A percentile compares a stretch with the other conserved stretches of the same genome.
Evolutionary conservation across 2,797 vertebrate species (phyloP).

Genomic region (Glyptemys insculpta): DNA sequence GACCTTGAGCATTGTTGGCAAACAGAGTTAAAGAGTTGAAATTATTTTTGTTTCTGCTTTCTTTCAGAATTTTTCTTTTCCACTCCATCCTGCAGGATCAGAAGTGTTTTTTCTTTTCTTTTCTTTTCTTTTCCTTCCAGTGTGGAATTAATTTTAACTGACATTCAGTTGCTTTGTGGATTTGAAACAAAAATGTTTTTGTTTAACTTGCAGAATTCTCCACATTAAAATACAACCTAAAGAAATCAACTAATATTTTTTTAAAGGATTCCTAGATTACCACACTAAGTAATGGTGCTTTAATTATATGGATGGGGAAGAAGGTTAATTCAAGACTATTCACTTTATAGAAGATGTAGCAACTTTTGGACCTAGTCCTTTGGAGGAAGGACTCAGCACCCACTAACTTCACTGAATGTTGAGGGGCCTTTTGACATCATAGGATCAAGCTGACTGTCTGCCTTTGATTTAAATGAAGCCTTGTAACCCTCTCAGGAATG

Average conservation of each 20-base stretch:
- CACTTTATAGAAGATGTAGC: not conserved
- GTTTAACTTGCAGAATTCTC: not conserved
- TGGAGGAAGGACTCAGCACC: not conserved
- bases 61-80: not conserved
- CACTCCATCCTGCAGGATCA: not conserved
- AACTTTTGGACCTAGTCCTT: not conserved
- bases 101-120: not conserved
- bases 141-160: not conserved
- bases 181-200: not conserved
- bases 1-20: too few species aligned
- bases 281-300: not conserved
- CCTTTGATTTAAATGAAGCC: not conserved
- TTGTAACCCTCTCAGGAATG: not conserved
- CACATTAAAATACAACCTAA: not conserved
- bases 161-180: not conserved
- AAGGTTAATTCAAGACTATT: not conserved
- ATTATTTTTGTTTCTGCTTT: too few species aligned
- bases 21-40: too few species aligned
- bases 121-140: not conserved
- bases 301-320: not conserved
- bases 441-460: not conserved
- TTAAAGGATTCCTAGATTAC: not conserved
- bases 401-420: not conserved
- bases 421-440: not conserved
- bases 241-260: not conserved